Evolutionary conservation across 2,113 vertebrate species (phyloP).

Genomic region (Zeus faber): DNA sequence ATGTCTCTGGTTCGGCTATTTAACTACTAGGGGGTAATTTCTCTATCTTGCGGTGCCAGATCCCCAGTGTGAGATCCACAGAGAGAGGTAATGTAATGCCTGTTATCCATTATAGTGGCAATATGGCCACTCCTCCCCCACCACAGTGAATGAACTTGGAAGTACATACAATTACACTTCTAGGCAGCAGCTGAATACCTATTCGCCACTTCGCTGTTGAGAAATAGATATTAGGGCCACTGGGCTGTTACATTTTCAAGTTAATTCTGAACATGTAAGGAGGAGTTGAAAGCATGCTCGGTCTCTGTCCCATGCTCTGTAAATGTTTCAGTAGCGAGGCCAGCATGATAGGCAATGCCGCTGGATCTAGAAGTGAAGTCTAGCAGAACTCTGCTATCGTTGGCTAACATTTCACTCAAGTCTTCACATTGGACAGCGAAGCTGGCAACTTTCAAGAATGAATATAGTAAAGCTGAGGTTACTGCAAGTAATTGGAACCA

Average conservation of each 20-base stretch:
- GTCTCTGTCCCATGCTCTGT: not conserved
- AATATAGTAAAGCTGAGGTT: not conserved
- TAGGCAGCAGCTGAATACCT: conserved; percentile 15
- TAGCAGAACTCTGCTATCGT: not conserved
- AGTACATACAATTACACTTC: conserved; percentile 39
- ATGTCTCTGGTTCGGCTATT: conserved; percentile 53
- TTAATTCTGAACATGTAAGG: not conserved
- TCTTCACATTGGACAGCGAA: not conserved
- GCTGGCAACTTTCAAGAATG: not conserved
- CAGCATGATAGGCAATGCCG: not conserved
- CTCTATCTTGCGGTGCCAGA: conserved; percentile 27
- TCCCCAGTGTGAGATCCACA: conserved; percentile 40
- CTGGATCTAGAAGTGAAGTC: not conserved
- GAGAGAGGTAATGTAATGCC: conserved; percentile 21
- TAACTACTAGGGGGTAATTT: conserved; percentile 52
- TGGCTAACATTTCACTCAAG: not conserved
- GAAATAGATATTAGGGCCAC: conserved; percentile 23
- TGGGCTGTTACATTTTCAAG: not conserved
- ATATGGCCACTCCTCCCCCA: conserved; percentile 28
- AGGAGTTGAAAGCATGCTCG: not conserved
- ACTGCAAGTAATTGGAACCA: not conserved
- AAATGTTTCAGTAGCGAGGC: not conserved
- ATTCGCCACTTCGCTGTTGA: conserved; percentile 19
- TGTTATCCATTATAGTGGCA: conserved; percentile 35
- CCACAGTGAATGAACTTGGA: conserved; percentile 26